Evolutionary conservation across 1,140 invertebrate species (phyloP).

Genomic region (Plectrocnemia conspersa): DNA sequence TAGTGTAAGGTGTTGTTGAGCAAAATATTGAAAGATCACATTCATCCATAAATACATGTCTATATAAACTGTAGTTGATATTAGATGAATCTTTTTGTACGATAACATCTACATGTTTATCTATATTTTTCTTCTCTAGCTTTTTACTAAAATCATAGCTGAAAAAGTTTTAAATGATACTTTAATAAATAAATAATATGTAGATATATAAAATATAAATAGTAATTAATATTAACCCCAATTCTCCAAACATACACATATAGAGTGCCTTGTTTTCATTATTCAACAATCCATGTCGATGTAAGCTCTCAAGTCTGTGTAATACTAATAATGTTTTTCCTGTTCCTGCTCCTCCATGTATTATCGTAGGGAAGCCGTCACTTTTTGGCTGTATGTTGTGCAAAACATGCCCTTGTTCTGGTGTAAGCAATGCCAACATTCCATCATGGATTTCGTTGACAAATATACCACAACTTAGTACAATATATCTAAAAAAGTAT

Average conservation of each 20-base stretch:
- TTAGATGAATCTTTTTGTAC: conserved; percentile 38
- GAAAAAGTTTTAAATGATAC: conserved; percentile 2
- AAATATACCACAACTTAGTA: conserved; percentile 40
- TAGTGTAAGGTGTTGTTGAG: conserved; percentile 35
- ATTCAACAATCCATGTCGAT: conserved; percentile 36
- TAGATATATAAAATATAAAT: no score
- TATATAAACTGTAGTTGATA: conserved; percentile 37
- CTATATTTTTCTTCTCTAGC: conserved; percentile 36
- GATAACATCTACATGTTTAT: conserved; percentile 37
- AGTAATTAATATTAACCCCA: conserved; percentile 33
- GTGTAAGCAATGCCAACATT: conserved; percentile 39
- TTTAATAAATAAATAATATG: no score
- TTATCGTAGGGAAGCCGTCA: conserved; percentile 33
- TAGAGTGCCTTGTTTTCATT: conserved; percentile 38
- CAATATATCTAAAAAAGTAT: conserved; percentile 37
- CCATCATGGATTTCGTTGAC: conserved; percentile 40
- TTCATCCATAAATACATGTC: conserved; percentile 43
- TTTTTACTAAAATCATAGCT: conserved; percentile 36
- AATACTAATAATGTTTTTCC: conserved; percentile 41
- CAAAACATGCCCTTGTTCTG: conserved; percentile 38
- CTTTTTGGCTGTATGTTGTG: conserved; percentile 26
- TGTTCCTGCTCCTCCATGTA: conserved; percentile 41
- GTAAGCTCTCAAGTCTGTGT: conserved; percentile 38
- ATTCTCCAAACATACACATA: conserved; percentile 42
- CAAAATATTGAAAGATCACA: conserved; percentile 38